A percentile compares a stretch with the other conserved stretches of the same genome.
These are phyloP conservation scores for Lepisosteus oculatus DNA, from an alignment of 2,113 vertebrate species.

Conservation along the genomic window DNA sequence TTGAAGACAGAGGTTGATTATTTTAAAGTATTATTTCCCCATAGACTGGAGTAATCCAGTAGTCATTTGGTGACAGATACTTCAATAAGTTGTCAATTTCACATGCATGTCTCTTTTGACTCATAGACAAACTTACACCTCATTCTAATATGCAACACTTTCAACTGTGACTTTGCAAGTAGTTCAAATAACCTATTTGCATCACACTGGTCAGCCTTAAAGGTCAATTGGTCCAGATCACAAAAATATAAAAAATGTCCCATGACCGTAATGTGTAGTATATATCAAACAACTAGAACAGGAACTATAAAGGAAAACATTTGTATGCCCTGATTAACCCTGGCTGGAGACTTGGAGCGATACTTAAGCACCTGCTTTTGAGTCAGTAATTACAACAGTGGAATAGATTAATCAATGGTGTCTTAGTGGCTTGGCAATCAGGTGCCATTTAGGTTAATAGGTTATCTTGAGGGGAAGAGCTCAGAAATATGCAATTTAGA, in stretches of 20 bases:
- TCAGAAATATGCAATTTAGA: conserved; percentile 68
- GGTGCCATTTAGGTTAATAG: conserved; percentile 68
- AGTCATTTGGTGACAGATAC: too few relatives aligned
- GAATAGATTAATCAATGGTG: conserved; percentile 54
- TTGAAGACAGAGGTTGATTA: too few relatives aligned
- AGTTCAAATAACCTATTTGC: conserved; percentile 41
- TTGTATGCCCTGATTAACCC: conserved; percentile 60
- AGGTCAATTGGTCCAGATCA: conserved; percentile 58
- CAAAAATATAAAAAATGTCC: conserved; percentile 31
- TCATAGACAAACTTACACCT: too few relatives aligned
- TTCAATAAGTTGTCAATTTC: too few relatives aligned
- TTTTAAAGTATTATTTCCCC: too few relatives aligned
- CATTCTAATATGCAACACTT: conserved; percentile 6
- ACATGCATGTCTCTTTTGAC: too few relatives aligned
- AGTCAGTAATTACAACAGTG: conserved; percentile 45
- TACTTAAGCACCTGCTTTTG: conserved; percentile 58
- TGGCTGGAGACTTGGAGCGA: conserved; percentile 41
- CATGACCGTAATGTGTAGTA: conserved; percentile 33
- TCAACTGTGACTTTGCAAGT: conserved; percentile 42
- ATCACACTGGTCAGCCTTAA: conserved; percentile 41
- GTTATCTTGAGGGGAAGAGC: conserved; percentile 56
- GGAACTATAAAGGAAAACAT: conserved; percentile 56
- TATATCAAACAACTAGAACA: conserved; percentile 50
- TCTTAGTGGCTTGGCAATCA: conserved; percentile 67
- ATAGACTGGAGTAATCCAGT: too few relatives aligned